Percentiles rank a stretch among this genome's conserved stretches.
phyloP scores from a whole-genome alignment of 30 jellyfish, hydroid and myxozoan genomes.

The Chironex yamaguchii region DNA sequence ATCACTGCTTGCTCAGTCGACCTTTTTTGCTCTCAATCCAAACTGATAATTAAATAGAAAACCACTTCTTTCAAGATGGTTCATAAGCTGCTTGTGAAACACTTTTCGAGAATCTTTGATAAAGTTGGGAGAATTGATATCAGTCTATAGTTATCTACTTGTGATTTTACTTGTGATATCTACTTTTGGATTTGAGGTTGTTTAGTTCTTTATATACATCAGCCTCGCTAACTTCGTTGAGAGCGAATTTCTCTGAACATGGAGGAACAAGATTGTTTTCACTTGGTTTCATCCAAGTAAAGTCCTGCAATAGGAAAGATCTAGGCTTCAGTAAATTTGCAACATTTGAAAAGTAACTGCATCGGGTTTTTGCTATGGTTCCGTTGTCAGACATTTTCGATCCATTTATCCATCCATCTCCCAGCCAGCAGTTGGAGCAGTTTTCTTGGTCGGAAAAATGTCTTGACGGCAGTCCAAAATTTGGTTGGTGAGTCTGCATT shows the following conservation, averaged over 20 bases:
- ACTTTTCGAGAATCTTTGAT: constrained; percentile 52
- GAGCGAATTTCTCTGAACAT: constrained; percentile 59
- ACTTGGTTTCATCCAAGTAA: constrained; percentile 34
- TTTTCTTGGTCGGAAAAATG: background rate
- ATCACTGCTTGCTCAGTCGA: background rate
- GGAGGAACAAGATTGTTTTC: constrained; percentile 44
- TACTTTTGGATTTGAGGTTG: constrained; percentile 23
- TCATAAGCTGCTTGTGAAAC: constrained; percentile 52
- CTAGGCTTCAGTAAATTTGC: constrained; percentile 16
- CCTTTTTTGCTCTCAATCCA: constrained; percentile 36
- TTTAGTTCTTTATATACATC: constrained; percentile 47
- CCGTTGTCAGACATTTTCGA: constrained; percentile 22
- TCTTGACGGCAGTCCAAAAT: constrained; percentile 56
- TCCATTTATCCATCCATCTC: constrained; percentile 13
- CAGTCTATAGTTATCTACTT: constrained; percentile 47
- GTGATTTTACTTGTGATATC: background rate
- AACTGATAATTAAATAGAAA: constrained; percentile 28
- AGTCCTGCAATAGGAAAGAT: constrained; percentile 4
- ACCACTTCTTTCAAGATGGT: constrained; percentile 30
- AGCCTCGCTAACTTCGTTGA: constrained; percentile 55
- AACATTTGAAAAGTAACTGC: constrained; percentile 34
- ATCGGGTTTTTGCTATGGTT: constrained; percentile 33
- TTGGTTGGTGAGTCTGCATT: constrained; percentile 38
- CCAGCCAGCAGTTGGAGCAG: constrained; percentile 38
- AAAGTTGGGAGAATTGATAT: constrained; percentile 56